Conservation (phyloP, 2,888 invertebrate species). For the Sinelater perroti region DNA sequence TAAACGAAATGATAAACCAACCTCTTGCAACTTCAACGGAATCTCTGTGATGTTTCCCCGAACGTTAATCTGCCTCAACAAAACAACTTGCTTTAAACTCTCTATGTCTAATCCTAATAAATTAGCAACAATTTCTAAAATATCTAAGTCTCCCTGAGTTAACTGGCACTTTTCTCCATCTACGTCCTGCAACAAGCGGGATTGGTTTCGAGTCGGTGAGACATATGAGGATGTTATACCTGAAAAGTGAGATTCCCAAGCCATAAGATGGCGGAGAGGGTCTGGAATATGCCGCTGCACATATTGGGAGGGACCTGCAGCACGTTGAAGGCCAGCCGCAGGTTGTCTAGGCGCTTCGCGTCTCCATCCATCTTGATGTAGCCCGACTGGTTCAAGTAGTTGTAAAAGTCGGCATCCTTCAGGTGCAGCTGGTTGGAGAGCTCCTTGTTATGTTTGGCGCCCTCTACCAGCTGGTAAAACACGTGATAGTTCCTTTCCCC, state of each 20-base stretch:
- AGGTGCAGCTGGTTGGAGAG: conserved; percentile 78
- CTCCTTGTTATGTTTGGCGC: conserved; percentile 81
- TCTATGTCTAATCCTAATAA: conserved; percentile 79
- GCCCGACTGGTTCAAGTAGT: conserved; percentile 84
- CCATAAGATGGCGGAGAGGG: conserved; percentile 89
- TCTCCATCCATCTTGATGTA: conserved; percentile 76
- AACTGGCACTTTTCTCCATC: conserved; percentile 87
- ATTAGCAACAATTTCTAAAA: conserved; percentile 75
- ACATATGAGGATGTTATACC: conserved; percentile 54
- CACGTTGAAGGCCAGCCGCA: conserved; percentile 88
- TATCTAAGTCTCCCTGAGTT: conserved; percentile 74
- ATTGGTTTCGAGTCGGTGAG: background rate
- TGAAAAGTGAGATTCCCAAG: conserved; percentile 87
- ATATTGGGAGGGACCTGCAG: conserved; percentile 85
- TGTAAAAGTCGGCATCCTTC: conserved; percentile 78
- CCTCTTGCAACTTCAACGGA: conserved; percentile 86
- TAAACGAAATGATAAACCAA: conserved; percentile 51
- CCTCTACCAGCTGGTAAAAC: conserved; percentile 90
- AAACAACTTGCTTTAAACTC: conserved; percentile 78
- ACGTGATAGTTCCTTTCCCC: conserved; percentile 92
- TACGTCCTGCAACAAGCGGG: conserved; percentile 72
- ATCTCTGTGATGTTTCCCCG: conserved; percentile 93
- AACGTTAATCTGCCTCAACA: conserved; percentile 87
- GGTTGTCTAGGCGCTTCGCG: conserved; percentile 79
- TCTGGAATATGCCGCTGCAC: conserved; percentile 89